Evolutionary conservation across 2,888 invertebrate genomes (phyloP), one percentile per base, ranked within the genome.

Genomic region (Polydrusus cervinus): DNA sequence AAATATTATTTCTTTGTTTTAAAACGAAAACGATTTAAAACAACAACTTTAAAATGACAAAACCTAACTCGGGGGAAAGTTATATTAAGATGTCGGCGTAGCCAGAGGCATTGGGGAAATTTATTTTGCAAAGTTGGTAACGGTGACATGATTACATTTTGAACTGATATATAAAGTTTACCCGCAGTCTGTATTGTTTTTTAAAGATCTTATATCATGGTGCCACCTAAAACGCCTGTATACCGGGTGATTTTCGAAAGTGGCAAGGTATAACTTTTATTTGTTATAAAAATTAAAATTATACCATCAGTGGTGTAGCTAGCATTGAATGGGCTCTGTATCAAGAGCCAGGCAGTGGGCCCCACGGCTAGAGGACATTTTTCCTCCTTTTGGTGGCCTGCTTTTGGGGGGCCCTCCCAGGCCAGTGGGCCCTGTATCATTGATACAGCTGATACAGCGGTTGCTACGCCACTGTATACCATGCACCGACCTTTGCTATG

Each of bases 61-160:
- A 72, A 60, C 57, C 47, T 51, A 60, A 64, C 66, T 57, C 34
- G 16, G 20, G 16, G 47, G 38, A 65, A 72, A 66, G 71, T 66
- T 66, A 60, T 72, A 72, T 72, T 55, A 72, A 60, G 71, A 57
- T 65, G 66, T 66, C 66, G 60, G 57, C 60, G n/a, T 18, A 30
- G 40, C 71, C 57, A 47, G n/a, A 3, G 57, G 71, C 71, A 57
- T 57, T 70, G 38, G 40, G 49, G 38, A 66, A 72, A 66, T 72
- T 66, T 72, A 72, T 72, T 57, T 72, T 60, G 40, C 60, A 66
- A 72, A 72, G 53, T 72, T 66, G 71, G 65, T 66, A 64, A 72
- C 60, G 71, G 53, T 72, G 71, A 72, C 65, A 66, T 72, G 60
- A 72, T 72, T 72, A 66, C 60, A 72, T 65, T 66, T 47, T 43